Conservation (phyloP, 2,113 vertebrate species). For the Furnarius figulus region DNA sequence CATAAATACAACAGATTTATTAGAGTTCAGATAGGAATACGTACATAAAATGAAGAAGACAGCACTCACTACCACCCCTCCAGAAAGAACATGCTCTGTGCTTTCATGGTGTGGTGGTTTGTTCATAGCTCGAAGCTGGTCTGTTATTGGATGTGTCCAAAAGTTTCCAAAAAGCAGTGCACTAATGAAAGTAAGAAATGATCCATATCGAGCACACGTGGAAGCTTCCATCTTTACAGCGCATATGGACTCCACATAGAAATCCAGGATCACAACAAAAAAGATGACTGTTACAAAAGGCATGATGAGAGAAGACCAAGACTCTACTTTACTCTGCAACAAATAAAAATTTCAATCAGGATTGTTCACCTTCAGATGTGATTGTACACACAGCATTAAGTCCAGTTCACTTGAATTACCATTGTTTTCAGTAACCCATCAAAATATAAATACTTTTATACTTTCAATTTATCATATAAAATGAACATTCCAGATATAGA, state of each 20-base stretch:
- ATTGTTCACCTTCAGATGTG: background rate
- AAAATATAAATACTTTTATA: background rate
- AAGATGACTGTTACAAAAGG: conserved; percentile 90
- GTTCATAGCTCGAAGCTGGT: conserved; percentile 88
- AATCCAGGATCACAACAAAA: conserved; percentile 93
- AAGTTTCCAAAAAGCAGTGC: conserved; percentile 93
- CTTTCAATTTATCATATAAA: background rate
- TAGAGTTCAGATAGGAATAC: conserved; percentile 44
- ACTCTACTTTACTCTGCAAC: conserved; percentile 94
- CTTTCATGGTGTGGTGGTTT: conserved; percentile 79
- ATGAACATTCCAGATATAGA: background rate
- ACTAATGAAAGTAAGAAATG: conserved; percentile 83
- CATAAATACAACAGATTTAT: background rate
- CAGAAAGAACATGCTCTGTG: conserved; percentile 95
- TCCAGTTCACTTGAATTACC: background rate
- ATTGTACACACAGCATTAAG: background rate
- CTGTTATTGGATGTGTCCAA: conserved; percentile 94
- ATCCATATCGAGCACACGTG: conserved; percentile 86
- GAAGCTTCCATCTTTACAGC: conserved; percentile 89
- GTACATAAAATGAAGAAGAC: conserved; percentile 93
- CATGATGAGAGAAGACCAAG: conserved; percentile 90
- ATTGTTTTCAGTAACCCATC: background rate
- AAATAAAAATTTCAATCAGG: background rate
- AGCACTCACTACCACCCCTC: conserved; percentile 95
- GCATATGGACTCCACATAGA: conserved; percentile 95